Base-by-base conservation (phyloP, 2,797 vertebrate species). In the Sebastes trivittatus region DNA sequence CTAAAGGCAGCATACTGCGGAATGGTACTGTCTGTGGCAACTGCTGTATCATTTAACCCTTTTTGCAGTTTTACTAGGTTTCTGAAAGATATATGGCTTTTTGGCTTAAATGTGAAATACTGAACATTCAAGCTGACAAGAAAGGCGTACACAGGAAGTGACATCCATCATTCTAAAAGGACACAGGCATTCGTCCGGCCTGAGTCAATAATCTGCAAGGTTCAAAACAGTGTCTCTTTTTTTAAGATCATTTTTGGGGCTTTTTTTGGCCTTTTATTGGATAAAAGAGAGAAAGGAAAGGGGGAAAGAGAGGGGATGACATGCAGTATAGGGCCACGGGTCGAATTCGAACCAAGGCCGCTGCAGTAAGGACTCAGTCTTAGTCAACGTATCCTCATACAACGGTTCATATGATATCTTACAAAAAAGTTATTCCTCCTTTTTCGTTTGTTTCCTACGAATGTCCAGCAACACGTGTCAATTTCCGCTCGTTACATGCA, bases 291-390 rank as follows among this genome's bases (percentile, higher is more conserved):
- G 42, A 20, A 20, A 49, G 46, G 0, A 20, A 46, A 46, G 18
- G 46, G 46, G 18, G 1, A 49, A 49, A 49, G 18, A 49, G 46
- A 49, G 7, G 1, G 46, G 3, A 9, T 0, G 46, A 1, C 1
- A 52, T 52, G 8, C 8, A 52, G 49, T 52, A 20, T 20, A n/a
- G 8, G 18, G 49, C 49, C 20, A 18, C 49, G 8, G 49, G 49
- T n/a, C 8, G 2, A 18, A 10, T 52, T 54, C 1, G 20, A 54
- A 54, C 49, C 7, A 8, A 49, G 46, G 46, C 18, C 7, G 16
- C 46, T 49, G 49, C 4, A 54, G 49, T 54, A 54, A 54, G 8
- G 20, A 54, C 49, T 49, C 16, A 3, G 16, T 46, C 42, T 46
- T 46, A 46, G 42, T 46, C 42, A 46, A 18, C 42, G 42, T 46